Conservation (phyloP, 2,888 invertebrate genomes). For the Emesis castigata region DNA sequence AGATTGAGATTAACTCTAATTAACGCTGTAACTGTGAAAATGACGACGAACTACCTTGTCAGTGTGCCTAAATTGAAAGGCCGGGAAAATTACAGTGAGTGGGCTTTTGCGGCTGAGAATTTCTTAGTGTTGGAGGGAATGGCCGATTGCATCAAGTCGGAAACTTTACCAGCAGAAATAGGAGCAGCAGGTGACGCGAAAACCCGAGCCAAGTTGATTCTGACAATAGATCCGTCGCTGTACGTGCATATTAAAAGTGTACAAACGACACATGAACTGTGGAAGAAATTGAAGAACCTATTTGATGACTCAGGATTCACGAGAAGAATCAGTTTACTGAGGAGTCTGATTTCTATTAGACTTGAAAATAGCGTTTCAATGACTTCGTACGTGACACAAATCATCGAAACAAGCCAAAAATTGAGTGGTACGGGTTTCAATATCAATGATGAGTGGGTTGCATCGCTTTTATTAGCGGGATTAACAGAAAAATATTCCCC, state of each 20-base stretch:
- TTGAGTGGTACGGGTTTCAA: constrained; percentile 3
- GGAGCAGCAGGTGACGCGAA: constrained; percentile 15
- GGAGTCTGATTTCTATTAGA: constrained; percentile 9
- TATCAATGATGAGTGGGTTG: constrained; percentile 19
- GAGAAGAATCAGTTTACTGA: not conserved
- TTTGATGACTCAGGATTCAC: constrained; percentile 14
- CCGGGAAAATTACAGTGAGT: not conserved
- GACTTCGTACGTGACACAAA: not conserved
- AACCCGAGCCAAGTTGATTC: not conserved
- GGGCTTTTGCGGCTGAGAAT: constrained; percentile 50
- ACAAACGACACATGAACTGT: not conserved
- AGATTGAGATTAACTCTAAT: constrained; percentile 14
- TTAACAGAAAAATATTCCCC: constrained; percentile 28
- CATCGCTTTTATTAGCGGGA: constrained; percentile 28
- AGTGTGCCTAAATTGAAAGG: constrained; percentile 37
- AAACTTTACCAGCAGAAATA: constrained; percentile 3
- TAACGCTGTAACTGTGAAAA: constrained; percentile 8
- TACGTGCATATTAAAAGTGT: constrained; percentile 6
- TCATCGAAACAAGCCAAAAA: constrained; percentile 3
- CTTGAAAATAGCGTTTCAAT: constrained; percentile 12
- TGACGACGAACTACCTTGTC: constrained; percentile 40
- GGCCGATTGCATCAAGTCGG: constrained; percentile 33
- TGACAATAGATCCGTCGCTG: constrained; percentile 12
- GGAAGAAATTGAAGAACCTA: constrained; percentile 10
- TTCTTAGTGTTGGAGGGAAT: constrained; percentile 39